Percentiles rank a stretch among this genome's conserved stretches.
Evolutionary conservation across 2,113 vertebrate genomes (phyloP).

Genomic region (Oceanites oceanicus): DNA sequence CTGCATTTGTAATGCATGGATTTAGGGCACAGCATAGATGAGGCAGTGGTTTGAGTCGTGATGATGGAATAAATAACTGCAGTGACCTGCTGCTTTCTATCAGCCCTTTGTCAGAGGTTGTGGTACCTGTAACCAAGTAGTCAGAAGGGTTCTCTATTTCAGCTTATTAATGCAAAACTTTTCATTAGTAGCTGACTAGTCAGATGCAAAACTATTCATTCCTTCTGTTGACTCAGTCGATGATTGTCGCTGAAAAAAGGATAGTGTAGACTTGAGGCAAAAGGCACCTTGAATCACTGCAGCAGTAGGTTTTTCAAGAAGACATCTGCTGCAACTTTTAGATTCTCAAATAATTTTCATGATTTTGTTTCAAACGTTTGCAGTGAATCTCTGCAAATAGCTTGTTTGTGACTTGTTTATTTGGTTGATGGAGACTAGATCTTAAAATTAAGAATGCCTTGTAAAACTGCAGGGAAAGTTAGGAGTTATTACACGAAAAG

Average conservation of each 20-base stretch:
- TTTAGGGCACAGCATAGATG: neutral
- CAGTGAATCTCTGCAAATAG: neutral
- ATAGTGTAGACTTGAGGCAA: neutral
- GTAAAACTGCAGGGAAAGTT: neutral
- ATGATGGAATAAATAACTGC: neutral
- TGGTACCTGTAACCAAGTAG: neutral
- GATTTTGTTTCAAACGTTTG: neutral
- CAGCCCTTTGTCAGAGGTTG: neutral
- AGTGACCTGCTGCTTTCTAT: neutral
- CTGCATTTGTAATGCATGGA: neutral
- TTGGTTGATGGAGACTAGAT: neutral
- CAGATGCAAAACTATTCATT: neutral
- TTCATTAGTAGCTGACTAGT: neutral
- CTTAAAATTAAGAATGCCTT: neutral
- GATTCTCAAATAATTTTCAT: neutral
- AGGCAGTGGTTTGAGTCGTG: neutral
- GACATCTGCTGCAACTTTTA: accelerated
- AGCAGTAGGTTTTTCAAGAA: neutral
- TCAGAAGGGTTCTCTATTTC: neutral
- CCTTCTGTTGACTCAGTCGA: neutral
- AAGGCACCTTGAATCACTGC: neutral
- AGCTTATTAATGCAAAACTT: neutral
- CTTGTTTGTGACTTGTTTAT: neutral
- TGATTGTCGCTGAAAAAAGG: neutral
- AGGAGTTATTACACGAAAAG: neutral